Conservation (phyloP, 2,797 vertebrate genomes). For the Falco cherrug region DNA sequence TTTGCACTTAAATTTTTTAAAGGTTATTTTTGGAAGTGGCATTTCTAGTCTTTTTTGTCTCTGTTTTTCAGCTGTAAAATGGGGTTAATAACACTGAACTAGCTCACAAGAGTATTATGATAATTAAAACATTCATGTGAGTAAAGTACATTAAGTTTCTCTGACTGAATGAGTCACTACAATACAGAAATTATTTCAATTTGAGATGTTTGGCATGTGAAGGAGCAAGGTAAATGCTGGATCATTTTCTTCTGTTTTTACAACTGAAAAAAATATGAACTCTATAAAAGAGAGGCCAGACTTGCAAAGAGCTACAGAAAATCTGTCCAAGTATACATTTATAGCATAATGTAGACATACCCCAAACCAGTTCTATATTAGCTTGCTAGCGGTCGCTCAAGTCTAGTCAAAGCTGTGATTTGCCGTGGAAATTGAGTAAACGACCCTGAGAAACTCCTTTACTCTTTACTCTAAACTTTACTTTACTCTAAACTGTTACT, state of each 20-base stretch:
- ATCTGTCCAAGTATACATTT: not conserved
- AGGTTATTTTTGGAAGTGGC: not conserved
- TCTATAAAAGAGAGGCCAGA: not conserved
- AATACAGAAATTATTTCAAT: not conserved
- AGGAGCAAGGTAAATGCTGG: slow-evolving; percentile 5
- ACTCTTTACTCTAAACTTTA: not conserved
- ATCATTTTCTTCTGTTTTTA: slow-evolving; percentile 3
- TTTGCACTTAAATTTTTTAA: not conserved
- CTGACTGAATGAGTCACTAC: not conserved
- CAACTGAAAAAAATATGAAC: not conserved
- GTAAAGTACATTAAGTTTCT: not conserved
- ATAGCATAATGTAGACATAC: not conserved
- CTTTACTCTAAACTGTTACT: not conserved
- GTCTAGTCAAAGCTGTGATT: not conserved
- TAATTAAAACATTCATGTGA: not conserved
- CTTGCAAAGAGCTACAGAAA: not conserved
- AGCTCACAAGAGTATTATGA: not conserved
- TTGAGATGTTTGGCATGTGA: not conserved
- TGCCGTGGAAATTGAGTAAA: not conserved
- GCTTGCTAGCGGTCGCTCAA: not conserved
- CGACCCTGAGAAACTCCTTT: not conserved
- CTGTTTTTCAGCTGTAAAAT: not conserved
- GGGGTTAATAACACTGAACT: not conserved
- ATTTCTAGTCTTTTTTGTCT: not conserved
- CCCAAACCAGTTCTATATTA: not conserved